phyloP scores from a whole-genome alignment of 2,797 vertebrate genomes.

The Scolopax bukidnonensis region DNA sequence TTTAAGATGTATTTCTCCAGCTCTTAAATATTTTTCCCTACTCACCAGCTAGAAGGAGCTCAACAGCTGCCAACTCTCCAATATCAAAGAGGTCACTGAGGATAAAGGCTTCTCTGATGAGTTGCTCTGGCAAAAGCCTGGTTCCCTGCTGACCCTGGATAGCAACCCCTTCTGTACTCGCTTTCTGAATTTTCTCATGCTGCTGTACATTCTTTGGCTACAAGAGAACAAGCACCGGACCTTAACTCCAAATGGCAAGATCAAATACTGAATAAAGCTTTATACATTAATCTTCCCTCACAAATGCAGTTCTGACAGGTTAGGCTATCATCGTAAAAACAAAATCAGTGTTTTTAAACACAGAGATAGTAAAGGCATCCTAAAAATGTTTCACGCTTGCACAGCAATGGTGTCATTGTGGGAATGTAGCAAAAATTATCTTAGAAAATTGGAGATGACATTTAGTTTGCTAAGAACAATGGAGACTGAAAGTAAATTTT shows the following conservation, averaged over 20 bases:
- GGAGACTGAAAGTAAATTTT: background rate
- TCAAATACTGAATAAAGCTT: background rate
- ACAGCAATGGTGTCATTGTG: background rate
- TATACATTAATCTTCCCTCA: background rate
- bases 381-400: background rate
- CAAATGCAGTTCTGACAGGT: background rate
- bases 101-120: constrained; percentile 96
- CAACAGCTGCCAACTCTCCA: constrained; percentile 93
- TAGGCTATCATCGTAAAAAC: background rate
- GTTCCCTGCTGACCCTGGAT: constrained; percentile 97
- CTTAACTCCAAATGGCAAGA: constrained; percentile 13
- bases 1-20: background rate
- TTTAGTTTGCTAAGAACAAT: background rate
- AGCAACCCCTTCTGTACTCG: constrained; percentile 94
- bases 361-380: background rate
- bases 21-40: constrained; percentile 25
- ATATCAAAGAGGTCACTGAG: constrained; percentile 96
- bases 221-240: constrained; percentile 15
- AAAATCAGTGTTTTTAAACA: background rate
- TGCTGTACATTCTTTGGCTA: constrained; percentile 96
- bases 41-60: constrained; percentile 94
- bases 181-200: constrained; percentile 95
- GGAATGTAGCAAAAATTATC: background rate
- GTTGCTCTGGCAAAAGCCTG: constrained; percentile 91
- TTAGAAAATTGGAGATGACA: background rate